Evolutionary conservation across 2,113 vertebrate species (phyloP).

Genomic region (Trichechus manatus): DNA sequence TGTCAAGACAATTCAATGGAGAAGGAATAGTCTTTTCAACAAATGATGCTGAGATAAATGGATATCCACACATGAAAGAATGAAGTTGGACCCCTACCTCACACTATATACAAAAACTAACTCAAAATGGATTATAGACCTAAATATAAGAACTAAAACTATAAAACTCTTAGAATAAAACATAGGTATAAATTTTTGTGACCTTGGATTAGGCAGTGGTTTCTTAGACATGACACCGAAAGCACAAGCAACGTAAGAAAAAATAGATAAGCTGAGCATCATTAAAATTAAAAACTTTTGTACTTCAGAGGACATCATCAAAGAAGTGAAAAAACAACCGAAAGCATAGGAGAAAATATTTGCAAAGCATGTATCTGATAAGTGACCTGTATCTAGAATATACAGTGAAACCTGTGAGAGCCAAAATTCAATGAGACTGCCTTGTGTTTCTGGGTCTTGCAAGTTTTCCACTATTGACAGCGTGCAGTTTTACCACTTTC

Average conservation of each 20-base stretch:
- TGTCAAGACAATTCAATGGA: not conserved
- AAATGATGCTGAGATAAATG: not conserved
- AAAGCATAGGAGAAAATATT: not conserved
- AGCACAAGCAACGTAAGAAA: not conserved
- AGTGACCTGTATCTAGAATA: not conserved
- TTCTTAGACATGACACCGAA: slow-evolving; percentile 10
- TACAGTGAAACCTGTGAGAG: not conserved
- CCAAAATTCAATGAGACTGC: not conserved
- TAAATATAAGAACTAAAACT: not conserved
- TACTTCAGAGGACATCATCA: not conserved
- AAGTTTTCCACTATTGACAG: not conserved
- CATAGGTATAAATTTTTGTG: not conserved
- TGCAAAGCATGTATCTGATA: not conserved
- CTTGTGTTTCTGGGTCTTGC: not conserved
- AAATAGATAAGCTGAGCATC: not conserved
- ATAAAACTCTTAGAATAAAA: not conserved
- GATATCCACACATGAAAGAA: not conserved
- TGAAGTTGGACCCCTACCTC: not conserved
- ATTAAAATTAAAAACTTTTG: not conserved
- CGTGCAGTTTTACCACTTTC: not conserved
- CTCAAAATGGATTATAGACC: not conserved
- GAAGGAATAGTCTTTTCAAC: not conserved
- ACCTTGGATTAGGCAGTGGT: not conserved
- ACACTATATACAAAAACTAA: not conserved
- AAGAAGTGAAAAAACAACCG: not conserved